Base-by-base conservation (phyloP, 2,113 vertebrate species). In the Glaucidium brasilianum region DNA sequence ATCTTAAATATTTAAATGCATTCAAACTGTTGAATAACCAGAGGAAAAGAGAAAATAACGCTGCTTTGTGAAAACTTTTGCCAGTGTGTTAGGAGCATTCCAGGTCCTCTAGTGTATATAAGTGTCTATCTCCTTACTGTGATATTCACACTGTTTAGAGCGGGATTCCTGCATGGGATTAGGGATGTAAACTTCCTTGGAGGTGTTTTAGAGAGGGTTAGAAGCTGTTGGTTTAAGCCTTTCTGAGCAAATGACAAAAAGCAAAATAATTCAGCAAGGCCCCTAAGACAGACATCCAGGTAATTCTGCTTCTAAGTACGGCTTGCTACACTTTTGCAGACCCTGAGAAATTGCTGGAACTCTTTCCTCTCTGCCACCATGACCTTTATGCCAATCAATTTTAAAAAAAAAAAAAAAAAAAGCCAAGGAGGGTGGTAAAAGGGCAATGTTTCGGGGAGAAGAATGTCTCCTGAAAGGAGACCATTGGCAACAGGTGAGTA, bases 1-100 rank as follows among this genome's bases (percentile, higher is more conserved):
- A 69, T 63, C 60, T 83, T 76, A 95, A 96, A 89, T 84, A 95
- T 92, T 95, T 87, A 95, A 90, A 95, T 93, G 60, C 37, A 94
- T 96, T 89, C 77, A 76, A 91, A 71, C 66, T 2, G 8, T 85
- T 97, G 93, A 94, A 85, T 96, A 97, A 91, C 85, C 47, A 41
- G 17, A 49, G 50, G 26, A 91, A 87, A 91, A 75, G 30, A 69
- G 58, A 58, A 92, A 92, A 86, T 67, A 81, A 67, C 11, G 23
- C 5, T 90, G 37, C 19, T 27, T 74, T 88, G 20, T 55, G 50
- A 67, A 85, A 88, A 67, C 41, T 64, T 87, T 52, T 73, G 23
- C 58, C 10, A 10, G 26, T 26, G 7, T 47, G 11, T 56, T 60
- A 64, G 32, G 18, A 84, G 6, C n/a, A 83, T 56, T 69, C 34